Conservation (phyloP, 1,140 invertebrate species). For the Leptopilina clavipes region DNA sequence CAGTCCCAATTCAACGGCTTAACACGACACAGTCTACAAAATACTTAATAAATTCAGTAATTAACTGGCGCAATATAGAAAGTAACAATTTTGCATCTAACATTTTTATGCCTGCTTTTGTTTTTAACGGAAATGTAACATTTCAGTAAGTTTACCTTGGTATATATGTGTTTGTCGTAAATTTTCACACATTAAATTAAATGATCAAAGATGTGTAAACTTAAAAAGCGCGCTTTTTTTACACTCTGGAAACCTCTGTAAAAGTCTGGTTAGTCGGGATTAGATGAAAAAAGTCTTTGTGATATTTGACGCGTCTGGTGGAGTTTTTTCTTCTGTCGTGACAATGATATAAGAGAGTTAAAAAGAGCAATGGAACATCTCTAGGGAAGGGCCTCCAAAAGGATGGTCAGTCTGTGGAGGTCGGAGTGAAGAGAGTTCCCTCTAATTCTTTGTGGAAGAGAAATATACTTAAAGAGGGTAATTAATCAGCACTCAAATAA, state of each 20-base stretch:
- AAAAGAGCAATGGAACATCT: constrained; percentile 20
- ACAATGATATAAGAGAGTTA: constrained; percentile 11
- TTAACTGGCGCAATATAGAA: neutral
- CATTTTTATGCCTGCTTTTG: too few relatives aligned
- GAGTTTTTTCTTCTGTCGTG: neutral
- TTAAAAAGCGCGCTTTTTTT: neutral
- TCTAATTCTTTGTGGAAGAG: neutral
- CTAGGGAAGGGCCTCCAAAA: constrained; percentile 8
- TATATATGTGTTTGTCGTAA: too few relatives aligned
- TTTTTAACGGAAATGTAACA: too few relatives aligned
- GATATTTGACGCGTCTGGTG: constrained; percentile 4
- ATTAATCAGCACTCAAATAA: constrained; percentile 45
- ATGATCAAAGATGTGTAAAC: constrained; percentile 8
- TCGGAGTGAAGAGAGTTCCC: neutral
- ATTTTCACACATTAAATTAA: too few relatives aligned
- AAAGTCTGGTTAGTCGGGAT: constrained; percentile 20
- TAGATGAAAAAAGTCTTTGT: constrained; percentile 25
- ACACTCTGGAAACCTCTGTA: neutral
- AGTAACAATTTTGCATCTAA: too few relatives aligned
- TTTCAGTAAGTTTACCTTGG: too few relatives aligned
- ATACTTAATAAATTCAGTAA: neutral
- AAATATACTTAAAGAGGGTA: constrained; percentile 12
- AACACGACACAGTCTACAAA: neutral
- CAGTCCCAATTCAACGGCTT: neutral
- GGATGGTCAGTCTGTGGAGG: constrained; percentile 4